These are phyloP conservation scores for Drosophila kanapiae DNA, from an alignment of 1,140 invertebrate genomes.

Conservation along the genomic window DNA sequence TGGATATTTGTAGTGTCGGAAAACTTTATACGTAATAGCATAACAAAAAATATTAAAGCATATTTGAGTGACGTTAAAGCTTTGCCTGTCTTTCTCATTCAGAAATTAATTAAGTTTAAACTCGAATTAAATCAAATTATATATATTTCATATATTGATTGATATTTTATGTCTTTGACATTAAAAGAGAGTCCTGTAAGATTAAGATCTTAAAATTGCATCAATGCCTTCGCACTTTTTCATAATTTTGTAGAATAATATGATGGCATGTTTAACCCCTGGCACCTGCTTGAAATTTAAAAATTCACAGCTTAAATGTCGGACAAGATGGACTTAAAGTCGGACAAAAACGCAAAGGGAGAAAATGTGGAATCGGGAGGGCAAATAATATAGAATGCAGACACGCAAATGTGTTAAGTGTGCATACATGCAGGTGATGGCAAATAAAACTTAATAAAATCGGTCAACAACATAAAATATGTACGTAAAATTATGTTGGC, in stretches of 20 bases:
- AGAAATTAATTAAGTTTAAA: neutral
- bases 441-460: conserved; percentile 83
- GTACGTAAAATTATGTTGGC: conserved; percentile 58
- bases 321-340: neutral
- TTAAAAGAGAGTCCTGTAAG: neutral
- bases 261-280: neutral
- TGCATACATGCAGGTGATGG: conserved; percentile 81
- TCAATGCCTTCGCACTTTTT: neutral
- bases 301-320: neutral
- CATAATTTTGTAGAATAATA: neutral
- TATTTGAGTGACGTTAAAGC: neutral
- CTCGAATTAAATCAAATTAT: neutral
- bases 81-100: neutral
- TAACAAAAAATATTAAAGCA: neutral
- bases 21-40: neutral
- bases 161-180: neutral
- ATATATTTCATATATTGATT: neutral
- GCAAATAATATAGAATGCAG: conserved; percentile 54
- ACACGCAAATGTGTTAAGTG: conserved; percentile 75
- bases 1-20: neutral
- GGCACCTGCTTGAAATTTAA: neutral
- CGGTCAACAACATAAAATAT: conserved; percentile 75
- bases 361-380: neutral
- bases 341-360: conserved; percentile 8
- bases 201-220: neutral